Conservation (phyloP, 2,888 invertebrate species). For the Seira sanloemensis region DNA sequence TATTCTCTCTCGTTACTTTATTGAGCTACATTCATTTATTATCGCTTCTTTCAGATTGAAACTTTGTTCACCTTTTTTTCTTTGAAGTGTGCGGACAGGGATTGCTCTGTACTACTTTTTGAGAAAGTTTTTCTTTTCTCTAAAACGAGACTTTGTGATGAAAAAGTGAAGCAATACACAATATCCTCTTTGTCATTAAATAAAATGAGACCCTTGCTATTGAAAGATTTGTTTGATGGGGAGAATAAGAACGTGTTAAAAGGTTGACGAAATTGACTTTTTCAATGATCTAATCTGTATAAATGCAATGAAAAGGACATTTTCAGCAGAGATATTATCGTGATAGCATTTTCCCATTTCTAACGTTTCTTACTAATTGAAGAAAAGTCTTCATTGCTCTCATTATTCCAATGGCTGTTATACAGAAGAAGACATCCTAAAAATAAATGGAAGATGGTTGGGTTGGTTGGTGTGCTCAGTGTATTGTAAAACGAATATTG, state of each 20-base stretch:
- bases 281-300: no score
- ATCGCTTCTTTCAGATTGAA: not conserved
- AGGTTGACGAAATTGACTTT: not conserved
- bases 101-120: not conserved
- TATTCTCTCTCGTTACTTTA: not conserved
- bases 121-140: not conserved
- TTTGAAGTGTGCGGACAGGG: not conserved
- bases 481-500: no score
- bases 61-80: not conserved
- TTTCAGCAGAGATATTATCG: no score
- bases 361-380: no score
- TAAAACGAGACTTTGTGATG: not conserved
- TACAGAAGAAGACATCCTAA: no score
- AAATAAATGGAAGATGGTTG: no score
- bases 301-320: no score
- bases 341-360: no score
- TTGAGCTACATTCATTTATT: not conserved
- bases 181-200: not conserved
- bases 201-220: not conserved
- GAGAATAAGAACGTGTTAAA: not conserved
- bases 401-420: no score
- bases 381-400: no score
- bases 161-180: not conserved
- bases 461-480: no score
- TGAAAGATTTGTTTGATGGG: not conserved